Percentiles rank a stretch among this genome's conserved stretches.
phyloP scores from a whole-genome alignment of 2,797 vertebrate genomes.

The Melanotaenia pygmaea region DNA sequence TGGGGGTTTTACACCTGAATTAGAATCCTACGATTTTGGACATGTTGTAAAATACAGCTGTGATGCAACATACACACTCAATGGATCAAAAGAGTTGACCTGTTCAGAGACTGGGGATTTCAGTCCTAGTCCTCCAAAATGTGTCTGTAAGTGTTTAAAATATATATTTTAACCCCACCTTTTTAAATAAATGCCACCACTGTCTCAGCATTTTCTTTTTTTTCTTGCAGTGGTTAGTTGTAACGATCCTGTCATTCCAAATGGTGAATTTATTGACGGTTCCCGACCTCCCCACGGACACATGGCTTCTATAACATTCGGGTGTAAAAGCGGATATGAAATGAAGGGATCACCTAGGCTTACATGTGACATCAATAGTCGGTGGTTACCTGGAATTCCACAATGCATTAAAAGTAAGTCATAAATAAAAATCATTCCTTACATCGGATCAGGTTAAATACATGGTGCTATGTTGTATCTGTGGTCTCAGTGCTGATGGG shows the following conservation, averaged over 20 bases:
- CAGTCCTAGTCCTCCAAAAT: conserved; percentile 36
- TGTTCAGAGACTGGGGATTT: conserved; percentile 32
- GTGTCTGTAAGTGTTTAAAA: conserved; percentile 41
- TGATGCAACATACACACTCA: rapidly evolving
- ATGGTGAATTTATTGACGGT: neutral
- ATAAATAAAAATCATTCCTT: neutral
- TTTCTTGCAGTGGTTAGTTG: conserved; percentile 50
- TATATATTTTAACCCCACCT: neutral
- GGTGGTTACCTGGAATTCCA: conserved; percentile 56
- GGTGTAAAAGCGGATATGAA: conserved; percentile 1
- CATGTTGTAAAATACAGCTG: conserved; percentile 26
- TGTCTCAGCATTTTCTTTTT: neutral
- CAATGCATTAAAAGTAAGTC: conserved; percentile 63
- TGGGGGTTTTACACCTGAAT: neutral
- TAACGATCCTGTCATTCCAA: rapidly evolving
- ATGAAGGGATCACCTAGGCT: rapidly evolving
- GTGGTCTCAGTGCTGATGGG: neutral
- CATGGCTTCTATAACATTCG: neutral
- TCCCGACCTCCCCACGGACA: conserved; percentile 23
- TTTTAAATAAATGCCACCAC: neutral
- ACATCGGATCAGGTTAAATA: neutral
- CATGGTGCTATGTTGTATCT: neutral
- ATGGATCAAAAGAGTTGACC: neutral
- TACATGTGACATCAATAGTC: conserved; percentile 26
- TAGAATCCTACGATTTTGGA: rapidly evolving